Evolutionary conservation across 2,888 invertebrate genomes (phyloP), one percentile per base, ranked within the genome.

Genomic region (Lasioglossum leucozonium): DNA sequence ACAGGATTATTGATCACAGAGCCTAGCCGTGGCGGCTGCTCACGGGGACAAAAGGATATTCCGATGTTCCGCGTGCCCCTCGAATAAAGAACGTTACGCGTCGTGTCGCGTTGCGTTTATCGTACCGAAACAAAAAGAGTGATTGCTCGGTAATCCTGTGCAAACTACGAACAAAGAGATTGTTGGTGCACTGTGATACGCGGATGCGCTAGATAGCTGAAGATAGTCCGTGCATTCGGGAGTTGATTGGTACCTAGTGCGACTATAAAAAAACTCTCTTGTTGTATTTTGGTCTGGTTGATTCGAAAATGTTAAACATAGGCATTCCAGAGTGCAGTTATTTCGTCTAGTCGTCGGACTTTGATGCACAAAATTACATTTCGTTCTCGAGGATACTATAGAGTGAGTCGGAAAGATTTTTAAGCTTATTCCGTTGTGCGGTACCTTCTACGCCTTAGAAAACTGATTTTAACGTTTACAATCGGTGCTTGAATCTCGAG

Each of bases 1-100:
- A 40, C 69, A 69, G 69, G 37, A 69, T 69, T 69, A 69, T 69
- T 69, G 69, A 69, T 69, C 69, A 69, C n/a, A 11, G 40, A 69
- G 40, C n/a, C n/a, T 34, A 34, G 34, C 34, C 34, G 34, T 34
- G 34, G 69, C 40, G n/a, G 40, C 5, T 13, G 40, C 55, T 10
- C 55, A 16, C 47, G 5, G 47, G 30, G 26, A 26, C 76, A 47
- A 67, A 51, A 30, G 67, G 44, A 47, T 44, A 18, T 47, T 18
- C 10, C 10, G 34, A 10, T 42, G 30, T 65, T 65, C 34, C 42
- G 2, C 62, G 34, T 62, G 40, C n/a, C 13, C n/a, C 69, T 5
- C 40, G 40, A 40, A 69, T 69, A 40, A 69, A 69, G 69, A 37
- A 69, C n/a, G 69, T 69, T 40, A 40, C 37, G 37, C 69, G 69